phyloP scores from a whole-genome alignment of 2,797 vertebrate genomes.

The Apogon hyalosoma region DNA sequence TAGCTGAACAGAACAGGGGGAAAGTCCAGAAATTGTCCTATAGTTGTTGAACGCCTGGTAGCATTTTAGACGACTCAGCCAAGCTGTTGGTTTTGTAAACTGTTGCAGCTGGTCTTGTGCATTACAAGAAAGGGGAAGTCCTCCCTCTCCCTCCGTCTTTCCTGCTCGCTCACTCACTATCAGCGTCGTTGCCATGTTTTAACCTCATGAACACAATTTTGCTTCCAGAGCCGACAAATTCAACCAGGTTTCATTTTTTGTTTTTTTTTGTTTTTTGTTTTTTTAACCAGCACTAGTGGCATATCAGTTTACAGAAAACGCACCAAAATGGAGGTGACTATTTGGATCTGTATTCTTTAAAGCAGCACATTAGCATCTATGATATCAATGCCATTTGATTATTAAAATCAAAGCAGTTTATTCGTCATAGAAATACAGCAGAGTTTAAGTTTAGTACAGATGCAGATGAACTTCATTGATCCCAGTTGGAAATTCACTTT shows the following conservation, averaged over 20 bases:
- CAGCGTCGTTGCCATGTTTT: constrained; percentile 24
- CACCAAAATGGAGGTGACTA: no score
- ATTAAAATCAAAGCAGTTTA: not conserved
- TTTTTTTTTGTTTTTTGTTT: constrained; percentile 7
- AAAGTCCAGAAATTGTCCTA: constrained; percentile 70
- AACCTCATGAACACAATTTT: constrained; percentile 34
- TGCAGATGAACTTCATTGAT: no score
- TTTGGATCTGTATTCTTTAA: constrained; percentile 3
- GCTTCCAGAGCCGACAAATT: constrained; percentile 23
- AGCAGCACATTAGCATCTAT: not conserved
- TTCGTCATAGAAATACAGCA: constrained; percentile 3
- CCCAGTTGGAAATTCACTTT: no score
- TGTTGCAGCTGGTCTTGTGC: constrained; percentile 80
- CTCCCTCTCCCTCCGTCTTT: constrained; percentile 31
- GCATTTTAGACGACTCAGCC: constrained; percentile 79
- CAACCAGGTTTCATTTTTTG: no score
- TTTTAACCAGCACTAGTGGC: constrained; percentile 1
- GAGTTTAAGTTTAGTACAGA: no score
- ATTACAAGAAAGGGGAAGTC: constrained; percentile 71
- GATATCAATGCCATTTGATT: not conserved
- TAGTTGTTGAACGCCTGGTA: constrained; percentile 77
- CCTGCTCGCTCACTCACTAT: constrained; percentile 34
- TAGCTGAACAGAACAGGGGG: constrained; percentile 56
- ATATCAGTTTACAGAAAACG: no score
- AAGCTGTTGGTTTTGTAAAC: constrained; percentile 83